A percentile compares a stretch with the other conserved stretches of the same genome.
These are phyloP conservation scores for Synanthedon tipuliformis DNA, from an alignment of 2,888 invertebrate genomes.

Conservation along the genomic window DNA sequence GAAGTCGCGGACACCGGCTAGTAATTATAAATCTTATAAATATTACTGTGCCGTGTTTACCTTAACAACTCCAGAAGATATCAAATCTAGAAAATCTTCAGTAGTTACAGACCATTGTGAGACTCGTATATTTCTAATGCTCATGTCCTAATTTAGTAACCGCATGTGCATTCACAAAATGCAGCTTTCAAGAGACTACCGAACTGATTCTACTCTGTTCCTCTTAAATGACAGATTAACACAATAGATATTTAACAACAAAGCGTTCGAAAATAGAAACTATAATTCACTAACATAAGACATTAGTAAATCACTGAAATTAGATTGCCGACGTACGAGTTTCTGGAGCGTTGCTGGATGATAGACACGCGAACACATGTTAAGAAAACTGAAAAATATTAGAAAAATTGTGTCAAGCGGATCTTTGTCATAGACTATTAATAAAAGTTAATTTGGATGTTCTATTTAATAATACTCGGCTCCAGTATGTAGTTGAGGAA, in stretches of 20 bases:
- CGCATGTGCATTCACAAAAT: neutral
- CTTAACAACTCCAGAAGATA: no score
- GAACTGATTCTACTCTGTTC: neutral
- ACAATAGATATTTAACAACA: neutral
- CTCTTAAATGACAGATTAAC: neutral
- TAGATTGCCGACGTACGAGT: constrained; percentile 17
- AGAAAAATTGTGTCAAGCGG: constrained; percentile 3
- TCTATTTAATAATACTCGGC: no score
- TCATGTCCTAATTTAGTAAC: no score
- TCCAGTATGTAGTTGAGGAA: no score
- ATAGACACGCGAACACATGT: constrained; percentile 5
- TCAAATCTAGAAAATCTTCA: no score
- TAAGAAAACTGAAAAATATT: constrained; percentile 2
- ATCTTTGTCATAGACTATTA: no score
- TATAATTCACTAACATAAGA: constrained; percentile 18
- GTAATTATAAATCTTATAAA: no score
- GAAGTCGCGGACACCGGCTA: no score
- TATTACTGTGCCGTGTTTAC: no score
- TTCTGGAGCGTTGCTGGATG: constrained; percentile 6
- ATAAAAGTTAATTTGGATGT: no score
- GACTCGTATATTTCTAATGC: no score
- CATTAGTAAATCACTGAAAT: constrained; percentile 40
- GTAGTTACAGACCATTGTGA: no score
- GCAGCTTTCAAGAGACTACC: neutral
- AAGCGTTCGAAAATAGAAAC: constrained; percentile 12